phyloP scores from a whole-genome alignment of 2,113 vertebrate species.

The Saccopteryx leptura region DNA sequence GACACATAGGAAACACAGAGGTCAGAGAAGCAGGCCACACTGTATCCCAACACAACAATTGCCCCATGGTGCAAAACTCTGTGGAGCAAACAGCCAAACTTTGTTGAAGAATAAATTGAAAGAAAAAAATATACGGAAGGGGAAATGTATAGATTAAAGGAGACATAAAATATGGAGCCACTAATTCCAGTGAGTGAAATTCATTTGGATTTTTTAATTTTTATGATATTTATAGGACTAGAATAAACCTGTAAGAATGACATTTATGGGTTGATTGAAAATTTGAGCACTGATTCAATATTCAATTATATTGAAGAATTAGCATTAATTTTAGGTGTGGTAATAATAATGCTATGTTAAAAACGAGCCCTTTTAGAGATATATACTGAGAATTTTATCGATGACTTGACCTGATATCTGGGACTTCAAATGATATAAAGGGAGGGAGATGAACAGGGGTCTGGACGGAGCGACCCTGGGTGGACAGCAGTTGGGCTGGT shows the following conservation, averaged over 20 bases:
- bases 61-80: background rate
- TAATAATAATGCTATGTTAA: background rate
- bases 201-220: constrained; percentile 51
- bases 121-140: background rate
- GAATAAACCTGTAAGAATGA: background rate
- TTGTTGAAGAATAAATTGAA: constrained; percentile 1
- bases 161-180: background rate
- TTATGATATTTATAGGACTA: background rate
- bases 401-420: background rate
- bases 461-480: fast-evolving
- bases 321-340: constrained; percentile 33
- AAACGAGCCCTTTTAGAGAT: background rate
- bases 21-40: background rate
- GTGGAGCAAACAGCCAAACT: background rate
- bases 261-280: background rate
- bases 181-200: background rate
- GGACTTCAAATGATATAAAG: background rate
- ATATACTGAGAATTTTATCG: background rate
- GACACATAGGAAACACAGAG: background rate
- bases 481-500: background rate
- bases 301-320: constrained; percentile 40
- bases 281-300: background rate
- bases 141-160: background rate
- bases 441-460: background rate
- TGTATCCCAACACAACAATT: background rate